Evolutionary conservation across 2,888 invertebrate species (phyloP).

Genomic region (Lepidochitona cinerea): DNA sequence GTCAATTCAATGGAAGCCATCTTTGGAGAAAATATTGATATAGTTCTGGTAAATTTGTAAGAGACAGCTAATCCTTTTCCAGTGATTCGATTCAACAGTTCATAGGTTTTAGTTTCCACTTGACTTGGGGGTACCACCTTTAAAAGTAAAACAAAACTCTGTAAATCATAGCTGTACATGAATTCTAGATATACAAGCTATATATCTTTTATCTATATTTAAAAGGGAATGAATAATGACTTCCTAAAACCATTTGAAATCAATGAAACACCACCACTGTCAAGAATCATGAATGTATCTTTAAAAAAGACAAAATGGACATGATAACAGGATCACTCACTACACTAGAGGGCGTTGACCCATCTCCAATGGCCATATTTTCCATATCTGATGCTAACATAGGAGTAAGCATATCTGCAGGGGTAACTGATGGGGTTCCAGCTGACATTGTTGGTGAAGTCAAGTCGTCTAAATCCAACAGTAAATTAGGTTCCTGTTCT

Average conservation of each 20-base stretch:
- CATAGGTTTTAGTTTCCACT: constrained; percentile 35
- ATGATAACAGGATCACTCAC: no score
- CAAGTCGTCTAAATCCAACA: constrained; percentile 85
- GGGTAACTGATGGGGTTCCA: not conserved
- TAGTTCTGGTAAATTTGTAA: constrained; percentile 68
- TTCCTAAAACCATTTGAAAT: no score
- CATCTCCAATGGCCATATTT: not conserved
- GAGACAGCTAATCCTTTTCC: constrained; percentile 72
- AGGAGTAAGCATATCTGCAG: constrained; percentile 12
- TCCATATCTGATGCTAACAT: constrained; percentile 11
- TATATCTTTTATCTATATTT: no score
- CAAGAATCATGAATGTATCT: no score
- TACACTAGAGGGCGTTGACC: not conserved
- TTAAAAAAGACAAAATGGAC: no score
- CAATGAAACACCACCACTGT: no score
- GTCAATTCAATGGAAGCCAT: constrained; percentile 87
- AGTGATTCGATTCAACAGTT: constrained; percentile 66
- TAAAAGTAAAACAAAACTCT: not conserved
- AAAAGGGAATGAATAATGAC: no score
- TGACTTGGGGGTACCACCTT: not conserved
- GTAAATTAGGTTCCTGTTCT: constrained; percentile 77
- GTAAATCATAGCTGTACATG: not conserved
- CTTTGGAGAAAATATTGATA: constrained; percentile 79
- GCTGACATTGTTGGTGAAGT: constrained; percentile 63
- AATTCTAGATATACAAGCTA: not conserved